A percentile compares a stretch with the other conserved stretches of the same genome.
phyloP scores from a whole-genome alignment of 2,888 invertebrate species.

The Stenodera caucasica region DNA sequence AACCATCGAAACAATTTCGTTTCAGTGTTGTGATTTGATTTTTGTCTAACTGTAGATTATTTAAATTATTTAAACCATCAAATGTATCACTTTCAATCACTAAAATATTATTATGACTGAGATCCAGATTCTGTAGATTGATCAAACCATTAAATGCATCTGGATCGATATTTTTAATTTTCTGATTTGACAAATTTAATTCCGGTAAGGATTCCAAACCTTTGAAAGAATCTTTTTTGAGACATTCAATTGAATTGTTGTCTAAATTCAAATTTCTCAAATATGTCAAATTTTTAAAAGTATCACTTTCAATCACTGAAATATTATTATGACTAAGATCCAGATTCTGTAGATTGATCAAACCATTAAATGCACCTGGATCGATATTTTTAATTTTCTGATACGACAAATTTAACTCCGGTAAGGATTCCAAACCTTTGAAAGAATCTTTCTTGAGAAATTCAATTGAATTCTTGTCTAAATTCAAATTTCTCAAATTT shows the following conservation, averaged over 20 bases:
- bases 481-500: background rate
- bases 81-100: background rate
- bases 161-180: background rate
- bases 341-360: slow-evolving; percentile 10
- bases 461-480: background rate
- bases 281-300: slow-evolving; percentile 5
- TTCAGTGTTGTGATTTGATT: slow-evolving; percentile 6
- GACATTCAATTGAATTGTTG: background rate
- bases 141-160: slow-evolving; percentile 1
- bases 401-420: too few relatives aligned
- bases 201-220: slow-evolving; percentile 1
- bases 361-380: too few relatives aligned
- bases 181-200: background rate
- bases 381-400: too few relatives aligned
- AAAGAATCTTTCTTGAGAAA: slow-evolving; percentile 7
- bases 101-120: slow-evolving; percentile 9
- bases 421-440: background rate
- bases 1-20: background rate
- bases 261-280: background rate
- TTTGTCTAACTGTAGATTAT: slow-evolving; percentile 6
- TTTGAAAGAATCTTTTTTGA: background rate
- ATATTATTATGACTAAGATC: slow-evolving; percentile 7
- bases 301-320: background rate
- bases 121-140: background rate
- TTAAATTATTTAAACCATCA: slow-evolving; percentile 4